Evolutionary conservation across 2,888 invertebrate species (phyloP).

Genomic region (Xylocampa areola): DNA sequence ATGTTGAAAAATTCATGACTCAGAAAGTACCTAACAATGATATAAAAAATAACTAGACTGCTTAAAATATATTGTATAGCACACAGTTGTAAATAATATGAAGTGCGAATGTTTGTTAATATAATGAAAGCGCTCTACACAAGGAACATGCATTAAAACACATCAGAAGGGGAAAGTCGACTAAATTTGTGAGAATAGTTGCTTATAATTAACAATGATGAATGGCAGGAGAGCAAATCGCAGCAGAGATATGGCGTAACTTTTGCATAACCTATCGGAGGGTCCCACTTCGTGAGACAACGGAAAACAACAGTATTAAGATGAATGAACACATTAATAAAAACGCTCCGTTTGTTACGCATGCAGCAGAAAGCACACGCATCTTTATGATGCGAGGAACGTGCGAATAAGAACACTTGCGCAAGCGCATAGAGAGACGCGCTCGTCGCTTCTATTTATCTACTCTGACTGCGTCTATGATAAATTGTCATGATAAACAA

Average conservation of each 20-base stretch:
- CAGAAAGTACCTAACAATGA: slow-evolving; percentile 20
- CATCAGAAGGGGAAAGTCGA: slow-evolving; percentile 62
- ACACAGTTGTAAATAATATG: slow-evolving; percentile 7
- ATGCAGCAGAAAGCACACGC: slow-evolving; percentile 63
- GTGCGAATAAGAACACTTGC: slow-evolving; percentile 85
- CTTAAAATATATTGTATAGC: slow-evolving; percentile 12
- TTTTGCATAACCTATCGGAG: slow-evolving; percentile 75
- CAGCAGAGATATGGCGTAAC: slow-evolving; percentile 67
- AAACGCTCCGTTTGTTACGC: slow-evolving; percentile 48
- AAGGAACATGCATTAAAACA: slow-evolving; percentile 42
- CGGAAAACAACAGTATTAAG: slow-evolving; percentile 62
- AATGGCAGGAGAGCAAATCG: slow-evolving; percentile 59
- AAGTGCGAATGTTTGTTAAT: slow-evolving; percentile 3
- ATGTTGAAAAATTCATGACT: slow-evolving; percentile 31
- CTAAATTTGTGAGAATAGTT: slow-evolving; percentile 67
- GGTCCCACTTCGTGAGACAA: slow-evolving; percentile 64
- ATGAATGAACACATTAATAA: slow-evolving; percentile 59
- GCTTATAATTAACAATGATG: slow-evolving; percentile 68
- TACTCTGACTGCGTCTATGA: slow-evolving; percentile 63
- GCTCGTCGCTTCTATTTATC: slow-evolving; percentile 57
- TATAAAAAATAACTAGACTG: slow-evolving; percentile 15
- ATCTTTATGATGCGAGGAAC: slow-evolving; percentile 64
- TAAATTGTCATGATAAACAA: slow-evolving; percentile 70
- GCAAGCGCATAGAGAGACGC: slow-evolving; percentile 70
- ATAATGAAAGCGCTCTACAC: slow-evolving; percentile 2